Evolutionary conservation across 2,888 invertebrate genomes (phyloP).

Genomic region (Ellobium chinense): DNA sequence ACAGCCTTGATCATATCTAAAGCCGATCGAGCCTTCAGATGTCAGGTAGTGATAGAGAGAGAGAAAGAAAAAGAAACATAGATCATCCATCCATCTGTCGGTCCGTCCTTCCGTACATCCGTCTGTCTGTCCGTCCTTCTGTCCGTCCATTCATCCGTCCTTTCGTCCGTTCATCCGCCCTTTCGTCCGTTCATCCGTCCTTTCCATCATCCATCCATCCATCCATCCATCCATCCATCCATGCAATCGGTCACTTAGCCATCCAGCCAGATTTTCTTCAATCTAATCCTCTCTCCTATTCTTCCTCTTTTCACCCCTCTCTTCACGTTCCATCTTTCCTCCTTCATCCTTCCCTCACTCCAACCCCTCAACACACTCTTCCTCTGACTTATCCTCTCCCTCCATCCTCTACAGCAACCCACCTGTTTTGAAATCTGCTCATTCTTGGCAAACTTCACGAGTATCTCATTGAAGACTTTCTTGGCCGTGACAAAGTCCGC

Average conservation of each 20-base stretch:
- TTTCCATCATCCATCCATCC: background rate
- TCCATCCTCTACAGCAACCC: background rate
- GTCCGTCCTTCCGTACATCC: too few relatives aligned
- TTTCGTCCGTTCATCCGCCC: too few relatives aligned
- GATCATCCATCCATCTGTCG: too few relatives aligned
- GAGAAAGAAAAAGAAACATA: too few relatives aligned
- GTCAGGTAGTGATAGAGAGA: too few relatives aligned
- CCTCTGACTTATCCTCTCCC: background rate
- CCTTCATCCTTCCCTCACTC: background rate
- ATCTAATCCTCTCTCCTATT: background rate
- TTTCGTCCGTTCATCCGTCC: too few relatives aligned
- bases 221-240: background rate
- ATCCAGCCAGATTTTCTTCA: background rate
- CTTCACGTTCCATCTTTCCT: background rate
- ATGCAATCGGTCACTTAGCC: background rate
- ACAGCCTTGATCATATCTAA: too few relatives aligned
- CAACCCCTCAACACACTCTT: background rate
- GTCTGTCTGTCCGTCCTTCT: too few relatives aligned
- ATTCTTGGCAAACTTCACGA: background rate
- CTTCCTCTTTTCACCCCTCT: background rate
- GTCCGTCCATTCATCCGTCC: too few relatives aligned
- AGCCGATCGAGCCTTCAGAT: too few relatives aligned
- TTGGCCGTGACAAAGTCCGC: constrained; percentile 2
- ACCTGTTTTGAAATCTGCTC: background rate
- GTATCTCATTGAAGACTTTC: background rate